Evolutionary conservation across 64 coral and sea anemone genomes (phyloP).

Genomic region (Montipora foliosa): DNA sequence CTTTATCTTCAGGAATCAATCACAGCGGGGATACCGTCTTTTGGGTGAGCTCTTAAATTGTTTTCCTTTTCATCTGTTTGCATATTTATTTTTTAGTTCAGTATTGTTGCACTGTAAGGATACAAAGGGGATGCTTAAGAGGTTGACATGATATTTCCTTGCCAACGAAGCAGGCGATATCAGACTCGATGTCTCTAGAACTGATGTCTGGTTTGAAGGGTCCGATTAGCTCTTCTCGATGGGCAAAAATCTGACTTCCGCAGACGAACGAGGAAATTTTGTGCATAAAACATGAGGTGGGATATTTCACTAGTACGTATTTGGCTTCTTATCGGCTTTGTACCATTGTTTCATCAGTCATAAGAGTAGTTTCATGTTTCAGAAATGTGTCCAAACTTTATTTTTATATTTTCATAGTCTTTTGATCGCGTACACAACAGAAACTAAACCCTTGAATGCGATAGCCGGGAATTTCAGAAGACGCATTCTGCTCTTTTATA

Average conservation of each 20-base stretch:
- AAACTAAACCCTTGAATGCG: too few relatives aligned
- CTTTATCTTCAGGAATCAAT: background rate
- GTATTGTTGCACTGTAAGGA: background rate
- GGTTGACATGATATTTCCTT: background rate
- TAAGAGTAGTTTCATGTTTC: too few relatives aligned
- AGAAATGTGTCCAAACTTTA: too few relatives aligned
- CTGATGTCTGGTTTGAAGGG: background rate
- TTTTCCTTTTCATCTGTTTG: constrained; percentile 40
- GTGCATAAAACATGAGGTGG: constrained; percentile 60
- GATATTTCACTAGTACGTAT: constrained; percentile 9
- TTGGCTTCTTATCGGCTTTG: background rate
- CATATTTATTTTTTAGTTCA: constrained; percentile 28
- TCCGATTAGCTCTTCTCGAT: background rate
- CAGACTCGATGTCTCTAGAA: background rate
- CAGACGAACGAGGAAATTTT: background rate
- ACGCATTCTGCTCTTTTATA: too few relatives aligned
- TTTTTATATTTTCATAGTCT: background rate
- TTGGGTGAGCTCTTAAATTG: constrained; percentile 26
- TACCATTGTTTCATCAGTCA: background rate
- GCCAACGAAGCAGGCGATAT: background rate
- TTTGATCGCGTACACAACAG: too few relatives aligned
- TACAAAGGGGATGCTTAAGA: background rate
- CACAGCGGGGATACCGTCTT: background rate
- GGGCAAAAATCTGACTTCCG: background rate
- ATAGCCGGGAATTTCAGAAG: too few relatives aligned